Evolutionary conservation across 2,797 vertebrate species (phyloP).

Genomic region (Lagodon rhomboides): DNA sequence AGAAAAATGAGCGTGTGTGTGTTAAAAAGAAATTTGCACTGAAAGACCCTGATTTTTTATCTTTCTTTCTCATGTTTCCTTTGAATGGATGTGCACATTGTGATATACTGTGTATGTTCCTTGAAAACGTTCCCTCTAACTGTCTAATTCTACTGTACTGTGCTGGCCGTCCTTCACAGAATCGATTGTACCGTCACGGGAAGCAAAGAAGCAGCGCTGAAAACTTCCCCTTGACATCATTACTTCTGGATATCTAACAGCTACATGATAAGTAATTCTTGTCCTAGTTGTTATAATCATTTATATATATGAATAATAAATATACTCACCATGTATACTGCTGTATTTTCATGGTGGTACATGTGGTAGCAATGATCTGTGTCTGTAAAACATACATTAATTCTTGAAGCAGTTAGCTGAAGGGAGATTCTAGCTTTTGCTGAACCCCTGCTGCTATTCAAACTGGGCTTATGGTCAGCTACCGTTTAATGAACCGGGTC

Average conservation of each 20-base stretch:
- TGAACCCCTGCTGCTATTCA: not conserved
- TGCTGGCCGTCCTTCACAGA: not conserved
- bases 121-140: not conserved
- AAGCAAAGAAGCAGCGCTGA: not conserved
- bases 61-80: not conserved
- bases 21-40: too few species aligned
- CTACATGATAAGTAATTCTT: too few species aligned
- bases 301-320: too few species aligned
- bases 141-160: not conserved
- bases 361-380: too few species aligned
- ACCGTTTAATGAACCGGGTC: conserved; percentile 24
- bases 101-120: not conserved
- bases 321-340: too few species aligned
- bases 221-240: not conserved
- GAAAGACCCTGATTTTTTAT: too few species aligned
- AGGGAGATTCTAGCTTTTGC: not conserved
- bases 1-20: too few species aligned
- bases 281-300: too few species aligned
- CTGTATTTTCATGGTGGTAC: too few species aligned
- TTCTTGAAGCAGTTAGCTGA: not conserved
- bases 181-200: too few species aligned
- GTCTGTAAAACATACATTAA: too few species aligned
- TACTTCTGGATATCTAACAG: too few species aligned
- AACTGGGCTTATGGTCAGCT: conserved; percentile 10
- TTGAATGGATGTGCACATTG: not conserved